These are phyloP conservation scores for Oreotrochilus melanogaster DNA, from an alignment of 2,113 vertebrate genomes.

Conservation along the genomic window DNA sequence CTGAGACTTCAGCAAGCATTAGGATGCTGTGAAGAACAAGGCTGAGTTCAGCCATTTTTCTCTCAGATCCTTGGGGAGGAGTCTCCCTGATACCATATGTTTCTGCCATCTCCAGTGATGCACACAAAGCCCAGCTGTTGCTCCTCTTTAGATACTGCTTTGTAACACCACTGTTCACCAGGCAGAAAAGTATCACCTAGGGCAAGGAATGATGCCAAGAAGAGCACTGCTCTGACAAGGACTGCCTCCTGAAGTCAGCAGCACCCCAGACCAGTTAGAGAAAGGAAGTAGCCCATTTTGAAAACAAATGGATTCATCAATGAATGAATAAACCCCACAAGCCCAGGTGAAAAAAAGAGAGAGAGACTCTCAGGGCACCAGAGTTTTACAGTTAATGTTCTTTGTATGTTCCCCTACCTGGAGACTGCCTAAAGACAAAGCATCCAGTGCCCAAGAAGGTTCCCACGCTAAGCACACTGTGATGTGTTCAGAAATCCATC, in stretches of 20 bases:
- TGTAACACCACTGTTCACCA: not conserved
- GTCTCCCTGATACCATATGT: not conserved
- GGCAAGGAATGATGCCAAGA: not conserved
- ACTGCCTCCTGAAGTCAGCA: not conserved
- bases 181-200: not conserved
- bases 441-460: not conserved
- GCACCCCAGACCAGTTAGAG: not conserved
- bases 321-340: not conserved
- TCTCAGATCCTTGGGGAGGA: not conserved
- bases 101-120: not conserved
- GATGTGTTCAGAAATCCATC: rapidly evolving
- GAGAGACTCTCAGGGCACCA: not conserved
- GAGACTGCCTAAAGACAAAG: not conserved
- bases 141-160: not conserved
- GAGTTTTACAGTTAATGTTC: not conserved
- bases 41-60: not conserved
- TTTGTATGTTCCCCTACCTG: not conserved
- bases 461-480: not conserved
- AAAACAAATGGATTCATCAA: slow-evolving; percentile 13
- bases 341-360: not conserved
- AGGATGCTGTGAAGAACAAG: not conserved
- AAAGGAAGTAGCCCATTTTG: not conserved
- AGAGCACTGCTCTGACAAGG: not conserved
- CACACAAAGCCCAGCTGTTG: not conserved
- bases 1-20: not conserved